Conservation (phyloP, 2,888 invertebrate species). For the Tanaodytes sp. region DNA sequence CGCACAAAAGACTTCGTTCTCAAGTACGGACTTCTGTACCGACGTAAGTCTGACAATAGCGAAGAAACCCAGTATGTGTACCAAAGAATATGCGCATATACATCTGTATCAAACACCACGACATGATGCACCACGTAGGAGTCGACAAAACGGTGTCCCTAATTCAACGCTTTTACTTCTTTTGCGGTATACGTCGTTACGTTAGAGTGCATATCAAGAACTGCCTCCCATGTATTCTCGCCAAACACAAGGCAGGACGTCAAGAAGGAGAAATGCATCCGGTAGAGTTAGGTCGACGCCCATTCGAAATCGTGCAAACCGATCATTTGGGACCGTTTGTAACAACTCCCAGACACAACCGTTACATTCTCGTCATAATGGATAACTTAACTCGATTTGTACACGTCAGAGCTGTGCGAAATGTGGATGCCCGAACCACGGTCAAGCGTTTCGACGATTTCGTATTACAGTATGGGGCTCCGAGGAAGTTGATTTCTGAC, state of each 20-base stretch:
- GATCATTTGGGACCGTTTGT: constrained; percentile 1
- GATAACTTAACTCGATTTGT: background rate
- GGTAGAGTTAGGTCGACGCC: background rate
- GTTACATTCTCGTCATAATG: background rate
- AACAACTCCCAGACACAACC: background rate
- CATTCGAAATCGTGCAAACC: background rate
- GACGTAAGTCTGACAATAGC: no score
- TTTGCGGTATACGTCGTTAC: constrained; percentile 20
- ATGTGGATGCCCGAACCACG: constrained; percentile 1
- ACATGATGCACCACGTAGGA: constrained; percentile 21
- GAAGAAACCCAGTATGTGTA: no score
- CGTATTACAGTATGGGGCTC: constrained; percentile 43
- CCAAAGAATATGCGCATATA: no score
- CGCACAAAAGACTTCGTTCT: background rate
- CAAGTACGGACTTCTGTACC: no score
- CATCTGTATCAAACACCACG: no score
- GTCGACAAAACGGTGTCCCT: constrained; percentile 12
- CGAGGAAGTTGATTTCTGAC: constrained; percentile 40
- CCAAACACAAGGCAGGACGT: constrained; percentile 12
- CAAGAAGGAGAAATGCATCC: constrained; percentile 16
- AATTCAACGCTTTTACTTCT: constrained; percentile 31
- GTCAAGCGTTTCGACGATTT: constrained; percentile 36
- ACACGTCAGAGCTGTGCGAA: background rate
- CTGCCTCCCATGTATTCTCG: constrained; percentile 12
- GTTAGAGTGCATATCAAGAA: constrained; percentile 9